Evolutionary conservation across 2,888 invertebrate species (phyloP).

Genomic region (Druceiella hillmani): DNA sequence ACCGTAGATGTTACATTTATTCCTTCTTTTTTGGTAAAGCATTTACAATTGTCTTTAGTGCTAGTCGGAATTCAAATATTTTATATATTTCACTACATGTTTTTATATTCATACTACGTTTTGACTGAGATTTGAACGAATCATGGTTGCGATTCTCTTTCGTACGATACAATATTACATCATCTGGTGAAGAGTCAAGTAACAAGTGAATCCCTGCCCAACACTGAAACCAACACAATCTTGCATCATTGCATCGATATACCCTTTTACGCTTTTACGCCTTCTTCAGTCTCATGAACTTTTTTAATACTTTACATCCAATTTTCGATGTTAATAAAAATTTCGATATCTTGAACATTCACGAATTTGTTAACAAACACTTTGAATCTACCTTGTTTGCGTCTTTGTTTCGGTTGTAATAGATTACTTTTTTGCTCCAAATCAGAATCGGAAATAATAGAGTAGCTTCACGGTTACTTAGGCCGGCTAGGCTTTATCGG

Average conservation of each 20-base stretch:
- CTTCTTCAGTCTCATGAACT: not conserved
- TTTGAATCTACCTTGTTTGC: constrained; percentile 1
- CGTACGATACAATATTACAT: constrained; percentile 2
- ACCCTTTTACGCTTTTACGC: constrained; percentile 1
- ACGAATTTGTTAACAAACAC: not conserved
- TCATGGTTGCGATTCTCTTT: constrained; percentile 5
- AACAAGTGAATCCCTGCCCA: constrained; percentile 1
- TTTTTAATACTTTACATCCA: constrained; percentile 1
- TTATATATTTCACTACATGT: constrained; percentile 3
- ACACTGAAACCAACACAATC: not conserved
- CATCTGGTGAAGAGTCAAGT: not conserved
- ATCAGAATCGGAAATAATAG: too few species aligned
- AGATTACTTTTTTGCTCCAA: constrained; percentile 3
- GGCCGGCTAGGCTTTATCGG: constrained; percentile 1
- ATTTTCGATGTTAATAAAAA: constrained; percentile 1
- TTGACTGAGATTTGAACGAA: not conserved
- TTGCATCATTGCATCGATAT: constrained; percentile 2
- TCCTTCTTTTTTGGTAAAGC: too few species aligned
- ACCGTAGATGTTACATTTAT: too few species aligned
- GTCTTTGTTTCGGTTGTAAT: constrained; percentile 4
- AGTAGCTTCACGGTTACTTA: not conserved
- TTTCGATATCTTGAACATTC: constrained; percentile 1
- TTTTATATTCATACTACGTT: not conserved
- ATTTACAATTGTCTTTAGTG: constrained; percentile 1
- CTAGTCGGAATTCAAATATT: constrained; percentile 3